Base-by-base conservation (phyloP, 2,888 invertebrate species). In the Phytoseiulus persimilis region DNA sequence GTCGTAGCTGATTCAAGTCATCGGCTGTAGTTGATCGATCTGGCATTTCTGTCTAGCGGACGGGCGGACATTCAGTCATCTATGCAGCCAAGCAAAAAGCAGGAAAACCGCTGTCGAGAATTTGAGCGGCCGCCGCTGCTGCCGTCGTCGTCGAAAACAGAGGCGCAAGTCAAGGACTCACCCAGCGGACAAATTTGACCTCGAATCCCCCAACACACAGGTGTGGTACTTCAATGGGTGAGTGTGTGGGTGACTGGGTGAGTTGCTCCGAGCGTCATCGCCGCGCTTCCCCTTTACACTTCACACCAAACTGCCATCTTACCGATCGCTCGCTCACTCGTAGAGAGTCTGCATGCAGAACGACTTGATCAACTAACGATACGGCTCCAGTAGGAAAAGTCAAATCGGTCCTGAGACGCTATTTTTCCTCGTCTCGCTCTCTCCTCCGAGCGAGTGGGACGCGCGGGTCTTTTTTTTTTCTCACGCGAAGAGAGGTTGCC, bases 121-220 rank as follows among this genome's bases (percentile, higher is more conserved):
- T 65, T 23, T 14, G 5, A 65, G 5, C 39, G 39, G 39, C 39
- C 9, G 39, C 39, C 39, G 39, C 65, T 23, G 28, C 65, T 18
- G 65, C 65, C 14, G 65, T 28, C 28, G 65, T 65, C 28, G 65
- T 65, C 18, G 65, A 65, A 65, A 65, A 65, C 28, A 28, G 65
- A 65, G 65, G 65, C 5, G 65, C 65, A 65, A 65, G 65, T 65
- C 65, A 65, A 65, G 65, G 65, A 65, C 65, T 65, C 65, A 65
- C 65, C 65, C 65, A 65, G 65, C 65, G 65, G 28, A 87, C 87
- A 87, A 87, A 87, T 87, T 87, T 87, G 87, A 87, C 87, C 87
- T 87, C 87, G 87, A 87, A 87, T 18, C 87, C 87, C 31, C 87
- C 87, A 28, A 87, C 87, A 31, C 87, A 87, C 87, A 87, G 87